Conservation (phyloP, 1,140 invertebrate genomes). For the Drosophila biarmipes region DNA sequence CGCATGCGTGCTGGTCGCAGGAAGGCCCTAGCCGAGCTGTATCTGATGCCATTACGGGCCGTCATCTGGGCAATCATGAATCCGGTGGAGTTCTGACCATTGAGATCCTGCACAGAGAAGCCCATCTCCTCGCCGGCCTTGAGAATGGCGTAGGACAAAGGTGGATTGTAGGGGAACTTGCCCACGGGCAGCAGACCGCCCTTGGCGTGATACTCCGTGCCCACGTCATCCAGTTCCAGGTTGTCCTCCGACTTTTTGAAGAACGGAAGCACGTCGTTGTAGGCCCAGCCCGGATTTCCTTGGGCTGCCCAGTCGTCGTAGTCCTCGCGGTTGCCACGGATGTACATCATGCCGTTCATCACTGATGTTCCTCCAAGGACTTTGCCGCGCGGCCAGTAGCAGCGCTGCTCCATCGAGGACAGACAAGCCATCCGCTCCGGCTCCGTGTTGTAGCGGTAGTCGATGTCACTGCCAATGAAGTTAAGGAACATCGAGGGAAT, state of each 20-base stretch:
- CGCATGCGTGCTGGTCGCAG: constrained; percentile 90
- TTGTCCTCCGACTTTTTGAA: constrained; percentile 95
- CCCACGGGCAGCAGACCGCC: constrained; percentile 92
- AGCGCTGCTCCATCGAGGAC: constrained; percentile 89
- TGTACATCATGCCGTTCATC: constrained; percentile 99
- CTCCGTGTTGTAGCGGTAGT: constrained; percentile 95
- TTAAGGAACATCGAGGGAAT: constrained; percentile 94
- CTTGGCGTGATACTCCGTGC: constrained; percentile 90
- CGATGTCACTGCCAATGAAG: constrained; percentile 92
- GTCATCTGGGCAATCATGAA: constrained; percentile 95
- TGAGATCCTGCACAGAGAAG: constrained; percentile 92
- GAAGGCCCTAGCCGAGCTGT: constrained; percentile 93
- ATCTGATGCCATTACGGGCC: constrained; percentile 93
- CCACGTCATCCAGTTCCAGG: constrained; percentile 90
- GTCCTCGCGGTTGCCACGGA: constrained; percentile 95
- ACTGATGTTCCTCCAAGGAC: constrained; percentile 96
- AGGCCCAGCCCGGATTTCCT: constrained; percentile 96
- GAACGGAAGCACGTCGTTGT: constrained; percentile 94
- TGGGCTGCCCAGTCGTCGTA: constrained; percentile 95
- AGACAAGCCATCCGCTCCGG: constrained; percentile 93
- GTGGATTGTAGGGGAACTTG: constrained; percentile 94
- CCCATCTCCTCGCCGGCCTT: constrained; percentile 93
- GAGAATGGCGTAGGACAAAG: constrained; percentile 92
- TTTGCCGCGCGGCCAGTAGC: constrained; percentile 94
- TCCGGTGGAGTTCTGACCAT: constrained; percentile 91